Base-by-base conservation (phyloP, 2,888 invertebrate genomes). In the Megaustenia siamemsis region DNA sequence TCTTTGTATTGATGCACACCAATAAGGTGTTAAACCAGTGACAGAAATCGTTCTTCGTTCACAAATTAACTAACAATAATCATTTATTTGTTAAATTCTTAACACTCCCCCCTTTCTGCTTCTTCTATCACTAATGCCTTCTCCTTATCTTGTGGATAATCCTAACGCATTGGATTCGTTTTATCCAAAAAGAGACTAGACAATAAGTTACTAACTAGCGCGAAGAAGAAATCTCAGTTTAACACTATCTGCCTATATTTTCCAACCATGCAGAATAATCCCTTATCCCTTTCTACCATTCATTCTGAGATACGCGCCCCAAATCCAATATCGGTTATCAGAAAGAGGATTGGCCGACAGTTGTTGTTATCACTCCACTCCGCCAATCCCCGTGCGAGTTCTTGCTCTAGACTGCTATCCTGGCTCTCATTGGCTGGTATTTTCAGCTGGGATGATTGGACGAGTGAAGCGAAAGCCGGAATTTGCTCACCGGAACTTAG, bases 131-230 rank as follows among this genome's bases (percentile, higher is more conserved):
- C 69, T 69, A 69, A 69, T 21, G 24, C 40, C 24, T 69, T 40
- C 71, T 10, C 24, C 71, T 71, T 71, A 71, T 71, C 71, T 45
- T 4, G n/a, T 45, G 45, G 45, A 15, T 71, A 71, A n/a, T 71
- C 28, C 71, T 71, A 43, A 40, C n/a, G 43, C 71, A 71, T 28
- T 71, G 71, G 71, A 71, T 71, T 71, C 45, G n/a, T 43, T n/a
- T 71, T 71, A 45, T 71, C 71, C n/a, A 12, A n/a, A 45, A 71
- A 71, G 63, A 43, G 24, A 71, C 71, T 71, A 43, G 10, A n/a
- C 71, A 12, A 43, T 71, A 71, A 71, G 5, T 45, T 71, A 43
- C 24, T 28, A 43, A 28, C 43, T 1, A 0, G 1, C 18, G n/a
- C 43, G 71, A 43, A 43, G n/a, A n/a, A n/a, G 71, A 71, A 71